Evolutionary conservation across 2,113 vertebrate species (phyloP).

Genomic region (Laticauda colubrina): DNA sequence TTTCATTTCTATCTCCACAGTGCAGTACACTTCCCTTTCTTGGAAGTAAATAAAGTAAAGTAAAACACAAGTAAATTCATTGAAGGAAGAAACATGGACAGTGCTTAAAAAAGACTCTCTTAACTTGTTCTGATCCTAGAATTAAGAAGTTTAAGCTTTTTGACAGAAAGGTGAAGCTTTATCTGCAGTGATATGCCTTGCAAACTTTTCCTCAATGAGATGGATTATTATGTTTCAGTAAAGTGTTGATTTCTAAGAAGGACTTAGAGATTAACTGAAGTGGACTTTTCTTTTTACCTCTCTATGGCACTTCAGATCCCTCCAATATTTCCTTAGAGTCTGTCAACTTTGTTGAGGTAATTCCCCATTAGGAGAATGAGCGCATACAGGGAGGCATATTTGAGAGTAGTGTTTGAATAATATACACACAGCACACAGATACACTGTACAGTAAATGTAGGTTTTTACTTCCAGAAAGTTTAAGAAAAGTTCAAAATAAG

Average conservation of each 20-base stretch:
- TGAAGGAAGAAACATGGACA: neutral
- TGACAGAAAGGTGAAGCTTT: neutral
- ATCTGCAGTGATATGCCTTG: neutral
- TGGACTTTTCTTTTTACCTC: neutral
- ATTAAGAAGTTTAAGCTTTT: neutral
- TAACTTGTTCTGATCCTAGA: neutral
- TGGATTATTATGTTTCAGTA: neutral
- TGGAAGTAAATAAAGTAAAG: neutral
- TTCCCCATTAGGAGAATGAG: too few relatives aligned
- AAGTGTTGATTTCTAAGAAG: neutral
- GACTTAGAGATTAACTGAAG: neutral
- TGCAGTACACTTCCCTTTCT: neutral
- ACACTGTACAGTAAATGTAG: too few relatives aligned
- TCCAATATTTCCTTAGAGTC: neutral
- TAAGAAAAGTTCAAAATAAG: too few relatives aligned
- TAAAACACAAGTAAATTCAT: neutral
- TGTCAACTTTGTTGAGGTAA: neutral
- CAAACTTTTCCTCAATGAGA: neutral
- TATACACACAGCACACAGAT: too few relatives aligned
- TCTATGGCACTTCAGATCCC: neutral
- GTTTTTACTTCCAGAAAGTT: too few relatives aligned
- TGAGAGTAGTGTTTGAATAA: too few relatives aligned
- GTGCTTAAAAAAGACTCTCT: neutral
- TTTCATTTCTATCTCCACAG: neutral
- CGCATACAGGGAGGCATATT: too few relatives aligned